Evolutionary conservation across 2,888 invertebrate species (phyloP).

Genomic region (Drosophila heteroneura): DNA sequence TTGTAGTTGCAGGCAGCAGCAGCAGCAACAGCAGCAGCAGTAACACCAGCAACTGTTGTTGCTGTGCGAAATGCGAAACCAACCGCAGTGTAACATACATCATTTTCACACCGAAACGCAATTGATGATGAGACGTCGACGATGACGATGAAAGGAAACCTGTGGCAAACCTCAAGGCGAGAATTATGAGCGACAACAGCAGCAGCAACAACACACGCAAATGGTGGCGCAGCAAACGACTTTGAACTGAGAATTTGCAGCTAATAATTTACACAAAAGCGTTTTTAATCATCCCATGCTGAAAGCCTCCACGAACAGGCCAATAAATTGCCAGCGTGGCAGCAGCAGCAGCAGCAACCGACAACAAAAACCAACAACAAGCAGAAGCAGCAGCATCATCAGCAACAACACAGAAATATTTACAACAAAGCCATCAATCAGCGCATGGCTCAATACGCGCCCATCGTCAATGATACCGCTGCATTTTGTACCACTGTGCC

Average conservation of each 20-base stretch:
- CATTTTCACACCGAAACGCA: conserved; percentile 79
- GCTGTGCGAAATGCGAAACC: conserved; percentile 62
- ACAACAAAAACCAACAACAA: conserved; percentile 41
- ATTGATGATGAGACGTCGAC: conserved; percentile 61
- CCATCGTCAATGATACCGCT: conserved; percentile 65
- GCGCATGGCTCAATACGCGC: conserved; percentile 67
- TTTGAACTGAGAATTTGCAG: conserved; percentile 78
- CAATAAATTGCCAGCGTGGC: conserved; percentile 71
- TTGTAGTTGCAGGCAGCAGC: conserved; percentile 26
- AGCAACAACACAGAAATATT: conserved; percentile 54
- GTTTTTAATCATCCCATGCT: conserved; percentile 77
- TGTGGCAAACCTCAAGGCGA: conserved; percentile 80
- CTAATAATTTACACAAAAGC: conserved; percentile 82
- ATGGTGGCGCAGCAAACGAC: conserved; percentile 62
- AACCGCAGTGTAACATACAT: conserved; percentile 80
- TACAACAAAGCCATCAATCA: conserved; percentile 80
- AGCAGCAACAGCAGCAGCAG: not conserved
- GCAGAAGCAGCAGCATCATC: conserved; percentile 24
- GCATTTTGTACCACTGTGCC: conserved; percentile 58
- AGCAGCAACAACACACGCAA: conserved; percentile 36
- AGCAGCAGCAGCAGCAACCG: conserved; percentile 54
- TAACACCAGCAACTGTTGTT: conserved; percentile 7
- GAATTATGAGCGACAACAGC: conserved; percentile 74
- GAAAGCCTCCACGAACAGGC: conserved; percentile 44
- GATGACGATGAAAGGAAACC: conserved; percentile 61